Evolutionary conservation across 2,888 invertebrate species (phyloP).

Genomic region (Tromatobia lineatoria): DNA sequence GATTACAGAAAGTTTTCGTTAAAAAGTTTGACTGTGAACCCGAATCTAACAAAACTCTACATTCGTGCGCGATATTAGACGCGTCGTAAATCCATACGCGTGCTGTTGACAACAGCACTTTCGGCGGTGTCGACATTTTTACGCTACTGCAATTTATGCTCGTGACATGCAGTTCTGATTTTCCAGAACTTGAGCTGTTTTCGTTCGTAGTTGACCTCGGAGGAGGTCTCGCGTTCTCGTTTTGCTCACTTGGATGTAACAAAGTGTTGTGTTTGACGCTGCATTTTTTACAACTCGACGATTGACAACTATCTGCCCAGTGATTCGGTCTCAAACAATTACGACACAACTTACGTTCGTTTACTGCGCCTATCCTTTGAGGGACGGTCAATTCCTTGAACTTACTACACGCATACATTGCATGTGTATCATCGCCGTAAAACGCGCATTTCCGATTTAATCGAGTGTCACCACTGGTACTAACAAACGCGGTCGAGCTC

Average conservation of each 20-base stretch:
- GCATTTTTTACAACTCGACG: conserved; percentile 30
- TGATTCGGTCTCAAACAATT: conserved; percentile 44
- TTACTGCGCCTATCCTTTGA: conserved; percentile 27
- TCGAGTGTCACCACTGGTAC: background rate
- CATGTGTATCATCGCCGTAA: conserved; percentile 26
- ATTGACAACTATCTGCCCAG: conserved; percentile 19
- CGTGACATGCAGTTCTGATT: background rate
- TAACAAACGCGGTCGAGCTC: conserved; percentile 10
- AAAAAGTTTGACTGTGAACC: conserved; percentile 41
- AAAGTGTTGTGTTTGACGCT: conserved; percentile 35
- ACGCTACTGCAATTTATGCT: background rate
- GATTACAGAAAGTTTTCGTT: conserved; percentile 11
- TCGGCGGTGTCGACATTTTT: background rate
- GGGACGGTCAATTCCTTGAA: conserved; percentile 39
- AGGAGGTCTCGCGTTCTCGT: too few species aligned
- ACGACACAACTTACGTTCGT: conserved; percentile 39
- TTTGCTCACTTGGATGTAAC: conserved; percentile 3
- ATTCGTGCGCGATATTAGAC: conserved; percentile 1
- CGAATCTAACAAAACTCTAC: conserved; percentile 32
- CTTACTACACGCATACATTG: conserved; percentile 20
- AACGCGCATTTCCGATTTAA: conserved; percentile 7
- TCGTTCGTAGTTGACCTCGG: too few species aligned
- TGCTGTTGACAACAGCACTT: conserved; percentile 46
- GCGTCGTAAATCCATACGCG: conserved; percentile 32
- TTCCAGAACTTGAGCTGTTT: background rate